phyloP scores from a whole-genome alignment of 2,113 vertebrate species.

The Vimba vimba region DNA sequence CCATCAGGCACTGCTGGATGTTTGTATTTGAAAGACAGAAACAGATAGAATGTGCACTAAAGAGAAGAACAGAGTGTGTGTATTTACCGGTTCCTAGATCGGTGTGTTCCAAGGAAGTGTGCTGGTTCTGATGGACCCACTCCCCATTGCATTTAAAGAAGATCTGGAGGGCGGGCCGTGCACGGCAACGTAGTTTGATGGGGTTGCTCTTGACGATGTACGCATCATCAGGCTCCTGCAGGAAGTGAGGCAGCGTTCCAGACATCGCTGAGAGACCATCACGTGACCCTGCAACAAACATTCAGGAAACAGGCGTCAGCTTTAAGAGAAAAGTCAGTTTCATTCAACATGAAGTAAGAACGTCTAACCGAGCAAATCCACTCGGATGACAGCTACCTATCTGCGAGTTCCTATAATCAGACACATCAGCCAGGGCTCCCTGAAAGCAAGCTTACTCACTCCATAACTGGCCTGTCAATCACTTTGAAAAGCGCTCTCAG shows the following conservation, averaged over 20 bases:
- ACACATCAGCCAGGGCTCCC: conserved; percentile 25
- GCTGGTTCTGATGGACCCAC: conserved; percentile 97
- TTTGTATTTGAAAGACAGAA: conserved; percentile 5
- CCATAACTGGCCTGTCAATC: conserved; percentile 37
- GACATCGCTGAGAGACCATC: conserved; percentile 81
- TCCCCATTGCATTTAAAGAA: conserved; percentile 99
- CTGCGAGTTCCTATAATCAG: conserved; percentile 34
- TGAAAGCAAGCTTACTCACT: conserved; percentile 31
- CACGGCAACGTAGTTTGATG: conserved; percentile 89
- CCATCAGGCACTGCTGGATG: conserved; percentile 17
- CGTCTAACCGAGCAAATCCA: background rate
- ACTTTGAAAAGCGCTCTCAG: background rate
- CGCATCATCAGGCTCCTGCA: conserved; percentile 93
- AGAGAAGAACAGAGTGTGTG: background rate
- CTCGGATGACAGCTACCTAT: background rate
- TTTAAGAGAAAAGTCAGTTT: background rate
- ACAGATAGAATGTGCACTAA: background rate
- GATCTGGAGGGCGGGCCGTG: conserved; percentile 93
- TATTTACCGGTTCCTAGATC: conserved; percentile 87
- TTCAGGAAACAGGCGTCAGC: background rate
- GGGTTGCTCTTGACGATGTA: conserved; percentile 98
- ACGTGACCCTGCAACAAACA: conserved; percentile 77
- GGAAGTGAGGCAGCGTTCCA: conserved; percentile 90
- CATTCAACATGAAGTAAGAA: background rate
- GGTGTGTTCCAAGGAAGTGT: conserved; percentile 86